Evolutionary conservation across 2,888 invertebrate genomes (phyloP).

Genomic region (Pinctada fucata): DNA sequence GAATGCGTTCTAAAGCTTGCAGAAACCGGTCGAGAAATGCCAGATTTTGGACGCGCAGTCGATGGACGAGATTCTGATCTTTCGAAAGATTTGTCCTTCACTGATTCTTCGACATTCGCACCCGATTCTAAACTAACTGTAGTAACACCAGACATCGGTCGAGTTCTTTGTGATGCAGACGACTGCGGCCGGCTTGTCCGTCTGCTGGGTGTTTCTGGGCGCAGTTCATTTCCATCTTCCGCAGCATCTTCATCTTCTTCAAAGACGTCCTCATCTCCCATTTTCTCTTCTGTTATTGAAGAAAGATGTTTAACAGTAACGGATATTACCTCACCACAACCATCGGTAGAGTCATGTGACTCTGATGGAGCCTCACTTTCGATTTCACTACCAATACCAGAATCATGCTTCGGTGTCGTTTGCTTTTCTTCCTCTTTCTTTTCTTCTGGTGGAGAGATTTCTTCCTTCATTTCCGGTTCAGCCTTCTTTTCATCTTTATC

Average conservation of each 20-base stretch:
- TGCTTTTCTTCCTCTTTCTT: slow-evolving; percentile 3
- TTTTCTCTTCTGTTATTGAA: slow-evolving; percentile 21
- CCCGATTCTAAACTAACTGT: slow-evolving; percentile 7
- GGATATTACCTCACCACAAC: slow-evolving; percentile 19
- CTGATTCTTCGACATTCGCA: slow-evolving; percentile 11
- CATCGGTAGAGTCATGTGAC: background rate
- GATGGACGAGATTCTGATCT: background rate
- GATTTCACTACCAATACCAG: slow-evolving; percentile 11
- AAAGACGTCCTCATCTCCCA: background rate
- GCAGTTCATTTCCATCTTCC: background rate
- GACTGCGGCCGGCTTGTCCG: background rate
- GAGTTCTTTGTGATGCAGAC: background rate
- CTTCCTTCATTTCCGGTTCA: slow-evolving; percentile 9
- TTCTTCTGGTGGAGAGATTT: slow-evolving; percentile 1
- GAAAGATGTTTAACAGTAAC: slow-evolving; percentile 36
- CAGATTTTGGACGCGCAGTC: slow-evolving; percentile 7
- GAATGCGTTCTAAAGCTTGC: background rate
- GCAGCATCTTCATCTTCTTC: background rate
- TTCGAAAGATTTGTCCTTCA: slow-evolving; percentile 1
- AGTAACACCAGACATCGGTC: slow-evolving; percentile 9
- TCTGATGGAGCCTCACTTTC: background rate
- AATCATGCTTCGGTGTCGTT: slow-evolving; percentile 20
- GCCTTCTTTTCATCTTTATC: slow-evolving; percentile 16
- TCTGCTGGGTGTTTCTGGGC: background rate
- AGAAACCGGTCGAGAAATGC: background rate